phyloP scores from a whole-genome alignment of 2,888 invertebrate species.

The Pyrochroa serraticornis region DNA sequence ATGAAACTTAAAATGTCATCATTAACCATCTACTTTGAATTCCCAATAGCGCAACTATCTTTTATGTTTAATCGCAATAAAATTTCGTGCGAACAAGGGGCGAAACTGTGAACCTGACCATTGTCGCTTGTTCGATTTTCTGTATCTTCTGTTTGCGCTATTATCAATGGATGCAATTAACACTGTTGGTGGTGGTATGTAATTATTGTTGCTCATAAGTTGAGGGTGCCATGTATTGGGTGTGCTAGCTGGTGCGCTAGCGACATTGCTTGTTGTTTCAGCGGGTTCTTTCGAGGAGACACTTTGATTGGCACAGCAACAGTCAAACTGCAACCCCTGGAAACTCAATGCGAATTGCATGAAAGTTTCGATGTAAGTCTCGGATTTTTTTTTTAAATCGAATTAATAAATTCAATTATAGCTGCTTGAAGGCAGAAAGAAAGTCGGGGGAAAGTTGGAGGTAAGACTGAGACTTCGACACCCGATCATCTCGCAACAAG shows the following conservation, averaged over 20 bases:
- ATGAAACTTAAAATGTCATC: no score
- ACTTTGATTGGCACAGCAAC: slow-evolving; percentile 79
- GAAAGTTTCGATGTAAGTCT: slow-evolving; percentile 89
- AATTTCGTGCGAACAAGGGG: neutral
- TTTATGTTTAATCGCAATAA: no score
- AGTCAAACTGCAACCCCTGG: slow-evolving; percentile 88
- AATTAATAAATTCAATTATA: slow-evolving; percentile 54
- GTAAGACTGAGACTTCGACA: slow-evolving; percentile 85
- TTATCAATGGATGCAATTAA: slow-evolving; percentile 1
- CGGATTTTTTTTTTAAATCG: neutral
- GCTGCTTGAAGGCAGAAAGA: slow-evolving; percentile 89
- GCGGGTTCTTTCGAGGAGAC: slow-evolving; percentile 93
- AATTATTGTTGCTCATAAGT: slow-evolving; percentile 27
- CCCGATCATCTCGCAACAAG: slow-evolving; percentile 86
- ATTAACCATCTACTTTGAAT: no score
- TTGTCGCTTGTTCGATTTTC: neutral
- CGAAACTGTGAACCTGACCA: neutral
- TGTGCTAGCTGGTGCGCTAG: slow-evolving; percentile 55
- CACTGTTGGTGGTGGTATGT: slow-evolving; percentile 26
- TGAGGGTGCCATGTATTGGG: slow-evolving; percentile 46
- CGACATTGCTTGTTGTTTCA: slow-evolving; percentile 70
- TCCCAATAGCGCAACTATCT: no score
- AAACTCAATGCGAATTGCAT: slow-evolving; percentile 86
- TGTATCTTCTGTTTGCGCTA: neutral
- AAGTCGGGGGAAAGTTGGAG: slow-evolving; percentile 89